Base-by-base conservation (phyloP, 2,113 vertebrate genomes). In the Microcebus ravelobensis region DNA sequence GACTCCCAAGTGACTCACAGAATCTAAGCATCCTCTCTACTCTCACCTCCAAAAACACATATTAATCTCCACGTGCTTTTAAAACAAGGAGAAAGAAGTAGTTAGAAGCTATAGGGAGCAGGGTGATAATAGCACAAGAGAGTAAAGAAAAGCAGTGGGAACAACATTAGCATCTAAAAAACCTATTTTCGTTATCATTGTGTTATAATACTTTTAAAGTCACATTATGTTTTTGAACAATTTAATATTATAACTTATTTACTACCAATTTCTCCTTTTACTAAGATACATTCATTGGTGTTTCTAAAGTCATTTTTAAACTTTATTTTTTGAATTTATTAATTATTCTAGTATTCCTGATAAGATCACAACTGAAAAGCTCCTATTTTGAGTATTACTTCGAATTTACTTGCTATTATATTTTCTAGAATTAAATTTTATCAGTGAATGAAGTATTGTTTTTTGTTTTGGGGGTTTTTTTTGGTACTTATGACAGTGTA, bases 381-480 rank as follows among this genome's bases (percentile, higher is more conserved):
- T 71, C 76, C 63, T 94, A 4, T 95, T 55, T 82, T 86, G 21
- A 61, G 6, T 77, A 93, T 87, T 96, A 45, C 31, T 87, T 68
- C 87, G 67, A 61, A n/a, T 48, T 84, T 87, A 68, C 55, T 84
- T 87, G 55, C 27, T 57, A 2, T 48, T 76, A 31, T 65, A 79
- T 52, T 92, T 93, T 91, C 55, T 88, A 71, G 31, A 90, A n/a
- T 87, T 93, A 93, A 86, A 59, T 88, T 91, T 81, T 87, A 27
- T 34, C 31, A 76, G 31, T 48, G 27, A n/a, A 79, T 76, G 52
- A 94, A 63, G 45, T 48, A 88, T 89, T 84, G 6, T 88, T 14
- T 59, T 79, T 89, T 91, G 18, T 29, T 29, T 81, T 65, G 36
- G 5, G 6, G 27, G 61, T 4, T 10, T 10, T 8, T 9, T 63